Base-by-base conservation (phyloP, 2,888 invertebrate genomes). In the Himalopsyche tibetana region DNA sequence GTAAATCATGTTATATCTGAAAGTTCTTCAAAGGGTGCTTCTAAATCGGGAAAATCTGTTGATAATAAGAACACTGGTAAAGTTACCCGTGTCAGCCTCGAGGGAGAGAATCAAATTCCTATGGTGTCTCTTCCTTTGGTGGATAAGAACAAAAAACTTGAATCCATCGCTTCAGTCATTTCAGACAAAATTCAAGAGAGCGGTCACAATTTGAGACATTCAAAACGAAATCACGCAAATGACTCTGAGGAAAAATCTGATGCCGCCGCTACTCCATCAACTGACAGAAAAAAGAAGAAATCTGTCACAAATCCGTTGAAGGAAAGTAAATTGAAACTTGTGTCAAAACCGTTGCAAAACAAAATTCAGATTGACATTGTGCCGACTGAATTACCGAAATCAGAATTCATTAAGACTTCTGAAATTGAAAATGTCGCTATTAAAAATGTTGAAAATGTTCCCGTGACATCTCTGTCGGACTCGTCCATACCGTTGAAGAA, bases 151-250 rank as follows among this genome's bases (percentile, higher is more conserved):
- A 93, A 92, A 91, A 91, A 92, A 89, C 92, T 92, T 38, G 93
- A 93, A 89, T 93, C 92, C 4, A 93, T 92, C 88, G 93, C 93
- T 36, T 90, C 93, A 17, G 93, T 93, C 9, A 91, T 93, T 89
- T 92, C 93, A 42, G 94, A 93, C 89, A 93, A 93, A 90, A 91
- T 93, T 87, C 92, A 91, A 89, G 93, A 93, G 90, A 92, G 92
- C 86, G 92, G 93, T 79, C 93, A 93, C 89, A 93, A 93, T 90
- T 91, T 93, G 89, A 91, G 92, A 19, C 93, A 92, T 87, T 89
- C 92, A 38, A 93, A 93, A 91, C 90, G 94, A 90, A 92, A 92
- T 90, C 90, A 92, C 55, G 90, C 89, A 85, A 91, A 90, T 87
- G 92, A 92, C 87, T 91, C 89, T 89, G 92, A 92, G 63, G 84